Evolutionary conservation across 2,797 vertebrate genomes (phyloP), one percentile per base, ranked within the genome.

Genomic region (Mionectes olivaceus): DNA sequence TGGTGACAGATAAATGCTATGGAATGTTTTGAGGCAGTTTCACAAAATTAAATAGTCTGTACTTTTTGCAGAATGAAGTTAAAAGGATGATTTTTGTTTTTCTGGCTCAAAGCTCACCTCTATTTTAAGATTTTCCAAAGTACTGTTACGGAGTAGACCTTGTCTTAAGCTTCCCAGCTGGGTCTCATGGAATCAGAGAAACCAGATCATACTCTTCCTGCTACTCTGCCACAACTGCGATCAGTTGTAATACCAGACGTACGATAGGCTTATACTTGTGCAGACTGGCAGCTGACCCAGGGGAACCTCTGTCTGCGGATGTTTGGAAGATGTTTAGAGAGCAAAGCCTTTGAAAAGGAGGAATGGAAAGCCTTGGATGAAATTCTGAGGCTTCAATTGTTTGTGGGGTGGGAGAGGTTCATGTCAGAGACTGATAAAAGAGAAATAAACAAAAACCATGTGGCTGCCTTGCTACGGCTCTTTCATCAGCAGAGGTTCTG

Each of bases 391-490:
- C 87, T 93, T 95, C 68, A 70, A 9, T 86, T 95, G 73, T 86
- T 93, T 94, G 87, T 49, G 50, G n/a, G 14, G 61, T 83, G 83
- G 82, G 80, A 93, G 69, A 78, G 44, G 55, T 83, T 88, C 56
- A 55, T 90, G 73, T 73, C 76, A 91, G 68, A 83, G 73, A 47
- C 59, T 88, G 93, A 90, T 91, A 94, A 86, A 93, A 91, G 85
- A 88, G 89, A 94, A 94, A 81, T 68, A 87, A 94, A 94, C 79
- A 91, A 74, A 95, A 91, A 79, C 2, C 89, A 68, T 91, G 73
- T 94, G 95, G 37, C 73, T 81, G 76, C 43, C 41, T 83, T 87
- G 13, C 56, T 87, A 4, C 1, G 3, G 47, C 50, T 60, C 39
- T 57, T 77, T 71, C 47, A 12, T 93, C 53, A 81, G 37, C 46